A percentile compares a stretch with the other conserved stretches of the same genome.
Evolutionary conservation across 2,797 vertebrate genomes (phyloP).

Genomic region (Trachurus trachurus): DNA sequence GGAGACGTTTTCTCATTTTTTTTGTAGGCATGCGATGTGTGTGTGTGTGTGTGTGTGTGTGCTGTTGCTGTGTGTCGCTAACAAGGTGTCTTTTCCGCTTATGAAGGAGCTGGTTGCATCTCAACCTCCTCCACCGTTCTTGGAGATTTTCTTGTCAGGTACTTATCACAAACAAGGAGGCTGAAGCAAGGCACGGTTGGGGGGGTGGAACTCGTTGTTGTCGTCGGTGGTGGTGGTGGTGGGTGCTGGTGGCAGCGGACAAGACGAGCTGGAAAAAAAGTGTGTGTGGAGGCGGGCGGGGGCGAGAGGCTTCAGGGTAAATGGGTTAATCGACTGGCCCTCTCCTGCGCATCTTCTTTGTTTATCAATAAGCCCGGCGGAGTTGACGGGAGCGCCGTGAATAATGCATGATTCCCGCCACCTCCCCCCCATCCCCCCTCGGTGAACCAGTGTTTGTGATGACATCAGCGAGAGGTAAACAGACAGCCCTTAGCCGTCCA

Average conservation of each 20-base stretch:
- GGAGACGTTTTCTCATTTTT: slow-evolving; percentile 28
- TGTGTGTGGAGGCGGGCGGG: slow-evolving; percentile 1
- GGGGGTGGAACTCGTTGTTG: slow-evolving; percentile 47
- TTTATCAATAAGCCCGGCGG: slow-evolving; percentile 90
- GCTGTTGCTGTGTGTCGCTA: slow-evolving; percentile 11
- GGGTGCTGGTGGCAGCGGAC: slow-evolving; percentile 53
- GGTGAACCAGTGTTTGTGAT: slow-evolving; percentile 90
- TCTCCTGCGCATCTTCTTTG: slow-evolving; percentile 89
- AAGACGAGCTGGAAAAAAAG: slow-evolving; percentile 21
- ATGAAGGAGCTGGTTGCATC: slow-evolving; percentile 34
- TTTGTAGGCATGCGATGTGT: slow-evolving; percentile 5
- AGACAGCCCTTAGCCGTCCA: slow-evolving; percentile 82
- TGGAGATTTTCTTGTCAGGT: slow-evolving; percentile 68
- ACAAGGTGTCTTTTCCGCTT: slow-evolving; percentile 64
- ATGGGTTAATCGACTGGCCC: slow-evolving; percentile 93
- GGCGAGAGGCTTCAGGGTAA: slow-evolving; percentile 85
- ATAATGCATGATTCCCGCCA: slow-evolving; percentile 90
- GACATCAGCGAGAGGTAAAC: slow-evolving; percentile 92
- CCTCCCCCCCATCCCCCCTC: slow-evolving; percentile 73
- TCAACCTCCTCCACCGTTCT: slow-evolving; percentile 29
- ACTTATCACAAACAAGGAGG: slow-evolving; percentile 72
- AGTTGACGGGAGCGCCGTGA: slow-evolving; percentile 85
- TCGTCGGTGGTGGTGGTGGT: slow-evolving; percentile 18
- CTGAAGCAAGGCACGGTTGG: slow-evolving; percentile 35
- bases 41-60: too few relatives aligned